Percentiles rank a stretch among this genome's conserved stretches.
phyloP scores from a whole-genome alignment of 2,113 vertebrate species.

The Psettodes erumei region DNA sequence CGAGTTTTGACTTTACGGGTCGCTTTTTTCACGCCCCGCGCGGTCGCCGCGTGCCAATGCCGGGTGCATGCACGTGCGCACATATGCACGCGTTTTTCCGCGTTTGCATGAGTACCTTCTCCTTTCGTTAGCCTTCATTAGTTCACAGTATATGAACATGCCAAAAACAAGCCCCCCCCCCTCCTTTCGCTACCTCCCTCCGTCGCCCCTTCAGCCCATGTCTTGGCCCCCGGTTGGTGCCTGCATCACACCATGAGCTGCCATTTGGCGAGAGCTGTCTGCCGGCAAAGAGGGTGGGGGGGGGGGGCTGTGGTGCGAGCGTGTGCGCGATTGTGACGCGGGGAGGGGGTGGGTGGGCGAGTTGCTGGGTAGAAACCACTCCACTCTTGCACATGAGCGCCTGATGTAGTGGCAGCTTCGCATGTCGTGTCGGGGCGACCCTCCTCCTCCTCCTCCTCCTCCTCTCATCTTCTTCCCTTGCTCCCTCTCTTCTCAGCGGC shows the following conservation, averaged over 20 bases:
- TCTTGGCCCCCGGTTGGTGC: slow-evolving; percentile 41
- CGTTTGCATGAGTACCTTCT: slow-evolving; percentile 62
- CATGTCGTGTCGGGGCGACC: slow-evolving; percentile 57
- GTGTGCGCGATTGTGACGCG: slow-evolving; percentile 22
- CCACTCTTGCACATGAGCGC: slow-evolving; percentile 55
- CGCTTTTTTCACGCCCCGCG: background rate
- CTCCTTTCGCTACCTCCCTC: slow-evolving; percentile 17
- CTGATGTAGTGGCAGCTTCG: slow-evolving; percentile 53
- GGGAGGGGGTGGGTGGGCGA: slow-evolving; percentile 21
- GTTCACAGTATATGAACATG: slow-evolving; percentile 76
- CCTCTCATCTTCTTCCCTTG: background rate
- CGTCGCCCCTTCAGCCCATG: slow-evolving; percentile 20
- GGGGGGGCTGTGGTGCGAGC: slow-evolving; percentile 55
- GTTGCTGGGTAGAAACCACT: slow-evolving; percentile 81
- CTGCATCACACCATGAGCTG: slow-evolving; percentile 57
- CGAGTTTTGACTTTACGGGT: no score
- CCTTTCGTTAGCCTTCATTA: slow-evolving; percentile 70
- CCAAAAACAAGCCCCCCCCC: slow-evolving; percentile 72
- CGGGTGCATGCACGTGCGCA: background rate
- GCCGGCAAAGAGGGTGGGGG: slow-evolving; percentile 45
- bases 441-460: slow-evolving; percentile 15
- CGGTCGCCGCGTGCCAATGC: slow-evolving; percentile 26
- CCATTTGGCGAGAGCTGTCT: slow-evolving; percentile 67
- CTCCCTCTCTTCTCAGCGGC: slow-evolving; percentile 17
- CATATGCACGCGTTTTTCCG: background rate